Conservation (phyloP, 1,140 invertebrate species). For the Drosophila parabipectinata region DNA sequence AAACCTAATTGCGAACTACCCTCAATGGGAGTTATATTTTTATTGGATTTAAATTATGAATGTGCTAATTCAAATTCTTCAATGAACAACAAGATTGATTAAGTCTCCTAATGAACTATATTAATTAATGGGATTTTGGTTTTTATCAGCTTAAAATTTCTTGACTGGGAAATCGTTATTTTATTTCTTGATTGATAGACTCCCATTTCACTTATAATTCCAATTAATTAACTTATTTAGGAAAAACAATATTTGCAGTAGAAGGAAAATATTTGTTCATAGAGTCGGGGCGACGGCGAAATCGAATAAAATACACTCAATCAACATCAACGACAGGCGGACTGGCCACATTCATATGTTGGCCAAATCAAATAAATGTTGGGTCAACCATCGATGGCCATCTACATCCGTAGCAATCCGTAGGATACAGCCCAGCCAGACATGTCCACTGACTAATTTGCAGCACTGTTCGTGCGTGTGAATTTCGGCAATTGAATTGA, state of each 20-base stretch:
- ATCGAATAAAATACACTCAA: conserved; percentile 51
- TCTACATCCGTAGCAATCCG: background rate
- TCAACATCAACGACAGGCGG: conserved; percentile 62
- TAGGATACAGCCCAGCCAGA: conserved; percentile 6
- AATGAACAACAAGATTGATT: background rate
- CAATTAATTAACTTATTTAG: conserved; percentile 43
- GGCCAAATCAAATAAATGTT: conserved; percentile 55
- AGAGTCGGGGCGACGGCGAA: background rate
- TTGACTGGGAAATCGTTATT: conserved; percentile 2
- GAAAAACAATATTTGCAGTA: conserved; percentile 28
- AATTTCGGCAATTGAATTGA: conserved; percentile 52
- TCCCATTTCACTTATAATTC: background rate
- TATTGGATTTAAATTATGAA: background rate
- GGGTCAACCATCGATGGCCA: conserved; percentile 20
- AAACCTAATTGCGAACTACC: conserved; percentile 22
- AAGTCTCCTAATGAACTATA: background rate
- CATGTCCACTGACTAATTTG: conserved; percentile 64
- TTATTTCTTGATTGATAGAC: conserved; percentile 28
- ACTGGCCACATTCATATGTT: conserved; percentile 38
- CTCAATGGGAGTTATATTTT: background rate
- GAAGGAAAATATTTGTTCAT: conserved; percentile 30
- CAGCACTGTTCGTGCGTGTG: conserved; percentile 69
- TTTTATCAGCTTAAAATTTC: background rate
- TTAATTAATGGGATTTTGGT: background rate
- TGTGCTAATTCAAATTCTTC: background rate